Conservation (phyloP, 2,888 invertebrate species). For the Mesorhabditis spiculigera region DNA sequence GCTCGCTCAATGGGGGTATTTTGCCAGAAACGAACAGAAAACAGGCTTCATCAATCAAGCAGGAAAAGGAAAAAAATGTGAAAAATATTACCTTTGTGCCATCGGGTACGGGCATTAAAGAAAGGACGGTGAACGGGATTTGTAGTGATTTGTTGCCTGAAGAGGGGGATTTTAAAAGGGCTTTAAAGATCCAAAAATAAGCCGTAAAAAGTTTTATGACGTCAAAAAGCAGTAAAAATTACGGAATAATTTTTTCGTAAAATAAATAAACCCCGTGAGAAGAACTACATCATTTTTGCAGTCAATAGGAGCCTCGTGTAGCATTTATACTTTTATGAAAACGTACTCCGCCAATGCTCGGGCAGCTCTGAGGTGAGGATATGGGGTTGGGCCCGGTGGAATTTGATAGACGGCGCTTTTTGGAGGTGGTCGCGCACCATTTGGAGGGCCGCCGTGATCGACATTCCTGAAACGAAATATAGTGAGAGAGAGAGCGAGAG, state of each 20-base stretch:
- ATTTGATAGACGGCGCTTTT: neutral
- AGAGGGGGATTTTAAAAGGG: slow-evolving; percentile 1
- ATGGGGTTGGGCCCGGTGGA: slow-evolving; percentile 68
- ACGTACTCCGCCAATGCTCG: slow-evolving; percentile 79
- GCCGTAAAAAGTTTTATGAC: no score
- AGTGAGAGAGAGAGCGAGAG: neutral
- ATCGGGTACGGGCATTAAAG: slow-evolving; percentile 82
- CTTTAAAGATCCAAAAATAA: neutral
- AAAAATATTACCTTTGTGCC: neutral
- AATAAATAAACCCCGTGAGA: neutral
- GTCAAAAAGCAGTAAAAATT: neutral
- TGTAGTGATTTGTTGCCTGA: slow-evolving; percentile 90
- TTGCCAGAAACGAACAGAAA: no score
- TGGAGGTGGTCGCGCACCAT: neutral
- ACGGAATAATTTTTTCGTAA: neutral
- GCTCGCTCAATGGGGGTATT: no score
- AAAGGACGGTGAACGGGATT: slow-evolving; percentile 82
- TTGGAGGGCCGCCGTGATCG: neutral
- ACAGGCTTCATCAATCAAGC: no score
- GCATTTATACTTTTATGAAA: neutral
- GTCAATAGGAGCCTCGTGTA: no score
- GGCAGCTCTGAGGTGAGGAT: slow-evolving; percentile 90
- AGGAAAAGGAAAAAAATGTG: neutral
- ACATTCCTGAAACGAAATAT: neutral
- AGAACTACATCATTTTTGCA: neutral